Base-by-base conservation (phyloP, 2,888 invertebrate genomes). In the Eudasyphora cyanicolor region DNA sequence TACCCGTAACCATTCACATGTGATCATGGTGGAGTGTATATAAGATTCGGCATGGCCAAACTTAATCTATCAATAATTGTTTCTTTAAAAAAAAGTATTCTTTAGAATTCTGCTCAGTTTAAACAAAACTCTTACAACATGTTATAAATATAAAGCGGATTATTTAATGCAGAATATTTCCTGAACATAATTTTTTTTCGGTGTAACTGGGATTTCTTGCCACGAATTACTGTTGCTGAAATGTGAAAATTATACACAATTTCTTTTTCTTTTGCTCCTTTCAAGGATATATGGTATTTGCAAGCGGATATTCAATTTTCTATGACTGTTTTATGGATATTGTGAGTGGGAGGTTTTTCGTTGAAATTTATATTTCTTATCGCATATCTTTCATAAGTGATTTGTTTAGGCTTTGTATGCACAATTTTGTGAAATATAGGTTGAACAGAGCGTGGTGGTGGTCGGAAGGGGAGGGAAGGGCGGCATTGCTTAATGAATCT, bases 171-270 rank as follows among this genome's bases (percentile, higher is more conserved):
- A n/a, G n/a, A n/a, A n/a, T n/a, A n/a, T n/a, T n/a, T n/a, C n/a
- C n/a, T n/a, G n/a, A n/a, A n/a, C n/a, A n/a, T n/a, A n/a, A n/a
- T n/a, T n/a, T n/a, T n/a, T n/a, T n/a, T n/a, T n/a, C n/a, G n/a
- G n/a, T n/a, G n/a, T n/a, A n/a, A n/a, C n/a, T 69, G 42, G 29
- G 29, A 60, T 70, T 70, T 21, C n/a, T 69, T 70, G 29, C 49
- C 70, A 29, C 27, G 8, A 29, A 29, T 49, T 70, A 49, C 24
- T 32, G 32, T 62, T 62, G 32, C 10, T 45, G 21, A 70, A 77
- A 76, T 76, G 67, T 38, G 42, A 70, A 70, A 79, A 69, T 79
- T 75, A 69, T 60, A 74, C 70, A 80, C 71, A 51, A 71, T 69
- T 49, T 51, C 27, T n/a, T 14, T 38, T 49, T 29, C 27, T 42